Evolutionary conservation across 2,888 invertebrate species (phyloP).

Genomic region (Coenonympha glycerion): DNA sequence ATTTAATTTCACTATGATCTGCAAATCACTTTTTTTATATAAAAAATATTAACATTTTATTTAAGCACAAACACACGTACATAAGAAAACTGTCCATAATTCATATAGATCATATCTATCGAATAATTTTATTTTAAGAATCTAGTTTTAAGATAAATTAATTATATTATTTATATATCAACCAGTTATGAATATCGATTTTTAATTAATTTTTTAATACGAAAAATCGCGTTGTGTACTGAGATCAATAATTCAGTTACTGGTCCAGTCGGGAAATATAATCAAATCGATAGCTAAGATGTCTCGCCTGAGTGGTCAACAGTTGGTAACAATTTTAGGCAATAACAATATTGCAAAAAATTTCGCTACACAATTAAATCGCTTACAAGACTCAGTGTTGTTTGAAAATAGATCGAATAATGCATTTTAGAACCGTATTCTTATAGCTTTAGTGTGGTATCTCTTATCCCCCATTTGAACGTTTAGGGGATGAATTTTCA

Average conservation of each 20-base stretch:
- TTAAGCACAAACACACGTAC: too few species aligned
- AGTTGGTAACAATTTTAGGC: conserved; percentile 29
- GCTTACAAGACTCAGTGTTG: background rate
- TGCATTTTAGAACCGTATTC: too few species aligned
- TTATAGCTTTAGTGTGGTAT: too few species aligned
- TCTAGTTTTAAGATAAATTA: background rate
- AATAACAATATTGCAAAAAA: conserved; percentile 9
- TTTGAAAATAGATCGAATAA: background rate
- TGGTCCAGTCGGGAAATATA: conserved; percentile 11
- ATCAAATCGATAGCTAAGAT: conserved; percentile 38
- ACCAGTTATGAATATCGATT: conserved; percentile 8
- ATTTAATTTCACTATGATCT: too few species aligned
- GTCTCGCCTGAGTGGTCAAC: conserved; percentile 38
- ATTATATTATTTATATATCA: background rate
- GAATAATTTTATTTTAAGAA: background rate
- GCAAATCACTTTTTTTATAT: too few species aligned
- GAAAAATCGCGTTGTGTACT: conserved; percentile 16
- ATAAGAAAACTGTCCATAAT: too few species aligned
- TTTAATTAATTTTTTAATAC: conserved; percentile 19
- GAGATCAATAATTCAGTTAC: conserved; percentile 18
- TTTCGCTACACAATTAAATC: background rate
- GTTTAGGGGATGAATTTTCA: too few species aligned
- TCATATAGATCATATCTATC: too few species aligned
- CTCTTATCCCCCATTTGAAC: too few species aligned
- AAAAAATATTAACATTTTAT: too few species aligned